Conservation (phyloP, 2,888 invertebrate species). For the Nomada flava region DNA sequence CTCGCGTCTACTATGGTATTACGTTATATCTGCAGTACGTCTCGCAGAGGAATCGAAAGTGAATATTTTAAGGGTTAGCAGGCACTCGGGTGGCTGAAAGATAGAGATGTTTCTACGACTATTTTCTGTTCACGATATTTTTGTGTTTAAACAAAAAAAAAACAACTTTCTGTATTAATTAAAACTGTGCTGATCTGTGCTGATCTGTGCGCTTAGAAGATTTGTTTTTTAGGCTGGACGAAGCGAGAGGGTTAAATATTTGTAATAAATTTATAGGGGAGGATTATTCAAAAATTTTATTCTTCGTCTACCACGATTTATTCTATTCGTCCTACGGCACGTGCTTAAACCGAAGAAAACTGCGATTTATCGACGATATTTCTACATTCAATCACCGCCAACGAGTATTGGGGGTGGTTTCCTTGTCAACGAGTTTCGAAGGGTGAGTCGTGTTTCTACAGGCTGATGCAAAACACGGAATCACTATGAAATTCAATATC, state of each 20-base stretch:
- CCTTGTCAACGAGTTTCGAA: conserved; percentile 40
- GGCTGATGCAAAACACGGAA: background rate
- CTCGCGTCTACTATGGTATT: conserved; percentile 12
- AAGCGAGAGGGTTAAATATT: too few relatives aligned
- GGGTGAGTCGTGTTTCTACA: conserved; percentile 9
- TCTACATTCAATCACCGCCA: conserved; percentile 23
- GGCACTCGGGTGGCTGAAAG: background rate
- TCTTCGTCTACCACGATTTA: background rate
- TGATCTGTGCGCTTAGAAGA: too few relatives aligned
- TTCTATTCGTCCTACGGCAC: conserved; percentile 12
- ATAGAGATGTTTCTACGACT: background rate
- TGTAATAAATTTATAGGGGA: background rate
- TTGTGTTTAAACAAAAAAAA: too few relatives aligned
- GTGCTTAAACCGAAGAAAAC: conserved; percentile 23
- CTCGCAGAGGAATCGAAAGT: background rate
- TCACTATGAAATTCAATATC: background rate
- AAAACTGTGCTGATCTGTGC: too few relatives aligned
- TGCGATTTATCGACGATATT: conserved; percentile 44
- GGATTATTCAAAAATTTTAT: background rate
- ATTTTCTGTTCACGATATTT: background rate
- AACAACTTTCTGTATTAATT: too few relatives aligned
- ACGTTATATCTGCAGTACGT: background rate
- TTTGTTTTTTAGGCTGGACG: too few relatives aligned
- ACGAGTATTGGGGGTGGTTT: conserved; percentile 30
- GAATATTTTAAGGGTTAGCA: conserved; percentile 12